Base-by-base conservation (phyloP, 2,113 vertebrate genomes). In the Pygoscelis adeliae region DNA sequence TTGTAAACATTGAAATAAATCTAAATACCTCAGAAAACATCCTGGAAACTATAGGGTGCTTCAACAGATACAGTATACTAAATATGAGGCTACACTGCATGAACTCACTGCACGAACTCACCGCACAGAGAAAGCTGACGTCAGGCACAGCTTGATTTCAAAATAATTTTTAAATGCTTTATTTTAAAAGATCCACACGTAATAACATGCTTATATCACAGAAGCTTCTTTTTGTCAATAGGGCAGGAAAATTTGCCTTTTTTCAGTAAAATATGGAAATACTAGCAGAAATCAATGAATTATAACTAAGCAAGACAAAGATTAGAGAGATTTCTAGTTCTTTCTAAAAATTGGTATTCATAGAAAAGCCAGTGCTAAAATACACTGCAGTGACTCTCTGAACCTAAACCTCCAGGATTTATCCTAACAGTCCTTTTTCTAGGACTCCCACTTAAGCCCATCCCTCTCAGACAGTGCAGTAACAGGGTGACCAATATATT, bases 1-100 rank as follows among this genome's bases (percentile, higher is more conserved):
- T 78, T 97, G 97, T 90, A 97, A 98, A 98, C 91, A 98, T 40
- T 91, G 91, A 85, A 96, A 97, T 96, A 97, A 97, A 98, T 97
- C 94, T 96, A 96, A 98, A 92, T 85, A 92, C 94, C 95, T 94
- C 94, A 46, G 95, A 93, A 96, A 96, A 15, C 80, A 80, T 69
- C 88, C 93, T 85, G 89, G 90, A 96, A 95, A 73, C 95, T 96
- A 82, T 90, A 97, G 93, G 93, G 91, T 94, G 92, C 95, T 97
- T 87, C 87, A 73, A 53, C 95, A 94, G 96, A 90, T 38, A 34
- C 78, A 89, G 52, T 27, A 11, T n/a, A 34, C 56, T 91, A 88
- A 90, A 82, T 18, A 82, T 5, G 63, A 77, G 89, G 72, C n/a
- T 42, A 34, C 40, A 36, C 47, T 38, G 20, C 36, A 42, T 52